Conservation (phyloP, 1,140 invertebrate genomes). For the Formica selysi region DNA sequence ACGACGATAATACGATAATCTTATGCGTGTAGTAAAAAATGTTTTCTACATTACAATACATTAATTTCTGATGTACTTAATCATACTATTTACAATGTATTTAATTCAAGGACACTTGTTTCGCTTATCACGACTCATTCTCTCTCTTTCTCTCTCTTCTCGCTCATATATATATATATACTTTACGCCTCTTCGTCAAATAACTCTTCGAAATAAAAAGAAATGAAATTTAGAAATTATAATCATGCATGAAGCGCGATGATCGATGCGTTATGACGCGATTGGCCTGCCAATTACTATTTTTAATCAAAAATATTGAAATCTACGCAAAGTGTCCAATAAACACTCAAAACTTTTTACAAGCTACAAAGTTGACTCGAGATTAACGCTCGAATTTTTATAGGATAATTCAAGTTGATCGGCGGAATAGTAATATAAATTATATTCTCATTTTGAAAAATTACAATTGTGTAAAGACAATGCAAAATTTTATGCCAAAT, state of each 20-base stretch:
- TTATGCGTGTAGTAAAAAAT: conserved; percentile 78
- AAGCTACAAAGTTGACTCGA: conserved; percentile 1
- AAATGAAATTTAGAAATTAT: background rate
- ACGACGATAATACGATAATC: conserved; percentile 66
- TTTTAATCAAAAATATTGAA: background rate
- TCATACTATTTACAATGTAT: conserved; percentile 74
- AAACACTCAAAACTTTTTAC: conserved; percentile 8
- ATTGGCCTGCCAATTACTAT: background rate
- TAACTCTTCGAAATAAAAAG: conserved; percentile 3
- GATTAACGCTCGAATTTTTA: background rate
- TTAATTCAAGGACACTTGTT: conserved; percentile 42
- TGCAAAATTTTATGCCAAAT: background rate
- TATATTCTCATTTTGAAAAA: conserved; percentile 21
- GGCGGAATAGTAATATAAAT: conserved; percentile 1
- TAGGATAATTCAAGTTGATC: background rate
- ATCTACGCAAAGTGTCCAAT: conserved; percentile 30
- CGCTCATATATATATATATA: background rate
- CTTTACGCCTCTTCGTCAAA: background rate
- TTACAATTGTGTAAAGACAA: background rate
- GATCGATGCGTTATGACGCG: background rate
- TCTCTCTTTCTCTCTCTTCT: no score
- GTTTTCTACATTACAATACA: conserved; percentile 67
- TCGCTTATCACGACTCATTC: conserved; percentile 27
- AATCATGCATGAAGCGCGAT: background rate
- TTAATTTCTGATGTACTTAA: conserved; percentile 64